Evolutionary conservation across 2,113 vertebrate species (phyloP).

Genomic region (Polypterus senegalus): DNA sequence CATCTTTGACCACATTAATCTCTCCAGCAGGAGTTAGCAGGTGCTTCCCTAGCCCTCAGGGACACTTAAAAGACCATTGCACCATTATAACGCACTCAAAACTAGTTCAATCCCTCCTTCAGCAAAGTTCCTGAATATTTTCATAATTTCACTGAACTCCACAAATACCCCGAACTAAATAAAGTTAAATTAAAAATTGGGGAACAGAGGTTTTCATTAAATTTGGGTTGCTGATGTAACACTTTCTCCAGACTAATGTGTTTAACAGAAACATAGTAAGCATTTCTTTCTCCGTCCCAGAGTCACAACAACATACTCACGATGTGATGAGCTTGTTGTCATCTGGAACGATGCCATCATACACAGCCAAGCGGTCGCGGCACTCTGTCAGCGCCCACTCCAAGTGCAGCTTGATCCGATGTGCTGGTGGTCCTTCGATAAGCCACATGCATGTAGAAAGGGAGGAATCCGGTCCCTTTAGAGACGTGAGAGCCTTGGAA

Average conservation of each 20-base stretch:
- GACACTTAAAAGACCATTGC: no score
- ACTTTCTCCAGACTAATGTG: neutral
- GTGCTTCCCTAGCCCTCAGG: no score
- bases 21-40: no score
- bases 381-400: conserved; percentile 74
- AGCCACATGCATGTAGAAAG: conserved; percentile 78
- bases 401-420: conserved; percentile 67
- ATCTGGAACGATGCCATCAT: conserved; percentile 52
- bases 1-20: no score
- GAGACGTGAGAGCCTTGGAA: conserved; percentile 31
- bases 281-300: no score
- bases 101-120: no score
- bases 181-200: no score
- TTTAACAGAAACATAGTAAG: neutral
- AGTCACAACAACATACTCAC: conserved; percentile 47
- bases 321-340: conserved; percentile 70
- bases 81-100: no score
- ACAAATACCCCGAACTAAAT: no score
- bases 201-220: neutral
- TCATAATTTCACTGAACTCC: no score
- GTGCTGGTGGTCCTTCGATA: conserved; percentile 52
- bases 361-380: conserved; percentile 72
- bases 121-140: no score
- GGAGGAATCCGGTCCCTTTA: conserved; percentile 63
- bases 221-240: neutral